Percentiles rank a stretch among this genome's conserved stretches.
These are phyloP conservation scores for Ciconia maguari DNA, from an alignment of 2,113 vertebrate genomes.

Conservation along the genomic window DNA sequence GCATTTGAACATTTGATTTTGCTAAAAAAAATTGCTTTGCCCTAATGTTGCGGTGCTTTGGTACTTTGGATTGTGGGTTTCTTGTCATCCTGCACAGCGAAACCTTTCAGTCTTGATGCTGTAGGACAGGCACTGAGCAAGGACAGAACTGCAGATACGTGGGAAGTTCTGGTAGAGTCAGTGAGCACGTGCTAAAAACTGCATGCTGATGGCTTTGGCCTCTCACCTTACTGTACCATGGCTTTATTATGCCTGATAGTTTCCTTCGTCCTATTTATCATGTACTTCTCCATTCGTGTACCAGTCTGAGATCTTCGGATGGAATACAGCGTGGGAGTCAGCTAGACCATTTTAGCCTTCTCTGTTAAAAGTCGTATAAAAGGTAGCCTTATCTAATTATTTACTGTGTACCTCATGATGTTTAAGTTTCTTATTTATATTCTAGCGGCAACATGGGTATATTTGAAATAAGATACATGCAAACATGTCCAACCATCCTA, in stretches of 20 bases:
- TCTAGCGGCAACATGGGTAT: neutral
- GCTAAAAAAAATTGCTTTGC: neutral
- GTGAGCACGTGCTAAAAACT: neutral
- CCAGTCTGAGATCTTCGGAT: neutral
- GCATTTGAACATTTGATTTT: neutral
- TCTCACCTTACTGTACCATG: fast-evolving
- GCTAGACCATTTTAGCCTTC: neutral
- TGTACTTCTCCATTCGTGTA: neutral
- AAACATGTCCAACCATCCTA: neutral
- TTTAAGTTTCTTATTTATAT: neutral
- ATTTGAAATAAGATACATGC: neutral
- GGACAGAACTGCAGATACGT: fast-evolving
- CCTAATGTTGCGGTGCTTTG: neutral
- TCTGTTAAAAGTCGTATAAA: neutral
- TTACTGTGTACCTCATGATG: neutral
- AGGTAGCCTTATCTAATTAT: neutral
- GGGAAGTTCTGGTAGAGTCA: neutral
- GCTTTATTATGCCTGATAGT: neutral
- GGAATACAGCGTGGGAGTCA: neutral
- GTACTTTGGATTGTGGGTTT: neutral
- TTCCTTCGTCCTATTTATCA: neutral
- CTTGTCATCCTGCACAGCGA: fast-evolving
- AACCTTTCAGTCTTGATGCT: neutral
- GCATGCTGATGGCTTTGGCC: neutral
- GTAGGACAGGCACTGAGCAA: neutral